These are phyloP conservation scores for Leptarthrus brevirostris DNA, from an alignment of 2,888 invertebrate species.

Conservation along the genomic window DNA sequence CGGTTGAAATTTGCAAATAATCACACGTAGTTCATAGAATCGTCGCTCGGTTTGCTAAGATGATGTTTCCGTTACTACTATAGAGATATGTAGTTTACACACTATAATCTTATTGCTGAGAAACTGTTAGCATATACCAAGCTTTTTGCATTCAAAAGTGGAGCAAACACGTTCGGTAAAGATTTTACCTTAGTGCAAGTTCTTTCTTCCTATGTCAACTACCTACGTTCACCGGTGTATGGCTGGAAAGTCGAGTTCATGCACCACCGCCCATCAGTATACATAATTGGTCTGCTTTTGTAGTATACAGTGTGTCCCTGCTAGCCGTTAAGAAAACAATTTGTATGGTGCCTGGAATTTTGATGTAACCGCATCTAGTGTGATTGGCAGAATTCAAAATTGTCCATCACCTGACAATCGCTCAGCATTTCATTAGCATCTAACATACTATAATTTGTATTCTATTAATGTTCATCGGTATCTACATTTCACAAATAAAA, in stretches of 20 bases:
- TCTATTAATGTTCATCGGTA: background rate
- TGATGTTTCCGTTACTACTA: background rate
- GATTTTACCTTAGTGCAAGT: background rate
- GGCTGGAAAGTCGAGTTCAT: slow-evolving; percentile 35
- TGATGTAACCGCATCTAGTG: background rate
- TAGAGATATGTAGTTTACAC: background rate
- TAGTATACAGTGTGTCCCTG: background rate
- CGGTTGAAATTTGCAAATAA: slow-evolving; percentile 1
- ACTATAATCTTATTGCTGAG: background rate
- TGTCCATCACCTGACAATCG: background rate
- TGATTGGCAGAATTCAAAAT: background rate
- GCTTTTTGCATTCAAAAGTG: background rate
- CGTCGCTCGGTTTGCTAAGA: background rate
- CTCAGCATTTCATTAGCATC: background rate
- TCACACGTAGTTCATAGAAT: background rate
- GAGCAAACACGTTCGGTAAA: background rate
- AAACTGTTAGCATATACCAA: background rate
- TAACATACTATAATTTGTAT: background rate
- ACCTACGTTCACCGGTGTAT: slow-evolving; percentile 2
- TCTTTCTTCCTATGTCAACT: slow-evolving; percentile 39
- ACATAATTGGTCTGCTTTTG: slow-evolving; percentile 33
- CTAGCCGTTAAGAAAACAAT: background rate
- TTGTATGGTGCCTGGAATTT: background rate
- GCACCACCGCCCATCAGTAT: slow-evolving; percentile 25
- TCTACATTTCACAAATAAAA: too few species aligned